Base-by-base conservation (phyloP, 2,797 vertebrate genomes). In the Botia kubotai region DNA sequence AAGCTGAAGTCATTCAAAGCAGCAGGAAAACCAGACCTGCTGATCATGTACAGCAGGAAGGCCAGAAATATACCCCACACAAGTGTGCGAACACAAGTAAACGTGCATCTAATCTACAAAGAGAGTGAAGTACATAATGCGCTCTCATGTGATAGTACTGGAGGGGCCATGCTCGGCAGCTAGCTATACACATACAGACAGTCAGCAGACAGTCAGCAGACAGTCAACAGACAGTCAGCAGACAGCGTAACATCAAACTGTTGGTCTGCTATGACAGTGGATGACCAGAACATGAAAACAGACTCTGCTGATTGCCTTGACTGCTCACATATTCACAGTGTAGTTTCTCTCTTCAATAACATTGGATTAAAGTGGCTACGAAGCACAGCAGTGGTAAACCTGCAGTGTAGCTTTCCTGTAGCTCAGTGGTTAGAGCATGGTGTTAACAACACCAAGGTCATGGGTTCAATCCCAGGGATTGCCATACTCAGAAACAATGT, bases 331-430 rank as follows among this genome's bases (percentile, higher is more conserved):
- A 85, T 90, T 90, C 85, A 86, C 87, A 90, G 33, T 33, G 33
- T 0, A 33, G 33, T 3, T 5, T 33, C 23, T 26, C 23, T 26
- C 23, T 26, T 26, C 23, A 26, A 26, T 33, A 33, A 33, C 86
- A 90, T 89, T 90, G 91, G 75, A 92, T 92, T 92, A 86, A 26
- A 26, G 87, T 89, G 87, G 89, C 89, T 91, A 91, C 82, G 88
- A 79, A 77, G 74, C 85, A 33, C 77, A 65, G 87, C 87, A 63
- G 33, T 91, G 89, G 89, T 88, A 78, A 89, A n/a, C n/a, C n/a
- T n/a, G n/a, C n/a, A n/a, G n/a, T n/a, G n/a, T n/a, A n/a, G n/a
- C n/a, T n/a, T n/a, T n/a, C n/a, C n/a, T n/a, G n/a, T n/a, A n/a
- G n/a, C n/a, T n/a, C n/a, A n/a, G n/a, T n/a, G n/a, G n/a, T n/a